Evolutionary conservation across 2,113 vertebrate genomes (phyloP).

Genomic region (Gulo gulo): DNA sequence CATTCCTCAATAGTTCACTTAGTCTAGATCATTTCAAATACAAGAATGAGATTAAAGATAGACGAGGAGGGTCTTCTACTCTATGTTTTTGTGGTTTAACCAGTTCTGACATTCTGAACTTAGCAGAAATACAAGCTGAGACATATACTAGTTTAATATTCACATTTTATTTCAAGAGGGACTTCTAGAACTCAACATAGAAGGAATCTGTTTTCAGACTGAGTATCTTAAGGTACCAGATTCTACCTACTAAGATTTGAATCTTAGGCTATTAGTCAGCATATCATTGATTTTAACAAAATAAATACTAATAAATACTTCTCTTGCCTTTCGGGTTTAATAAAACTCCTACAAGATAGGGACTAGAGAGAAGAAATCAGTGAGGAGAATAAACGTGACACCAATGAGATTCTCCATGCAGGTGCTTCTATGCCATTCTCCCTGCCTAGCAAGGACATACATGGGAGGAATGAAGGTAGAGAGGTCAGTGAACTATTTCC

Average conservation of each 20-base stretch:
- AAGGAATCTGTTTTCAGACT: background rate
- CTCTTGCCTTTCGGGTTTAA: background rate
- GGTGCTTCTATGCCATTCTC: background rate
- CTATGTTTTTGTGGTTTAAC: background rate
- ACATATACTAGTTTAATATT: background rate
- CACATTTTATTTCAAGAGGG: background rate
- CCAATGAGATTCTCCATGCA: background rate
- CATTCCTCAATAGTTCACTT: background rate
- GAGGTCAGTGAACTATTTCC: background rate
- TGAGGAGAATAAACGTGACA: background rate
- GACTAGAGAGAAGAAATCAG: background rate
- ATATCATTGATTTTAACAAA: background rate
- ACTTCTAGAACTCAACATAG: background rate
- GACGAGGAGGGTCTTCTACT: rapidly evolving
- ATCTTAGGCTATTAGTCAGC: background rate
- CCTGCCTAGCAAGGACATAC: background rate
- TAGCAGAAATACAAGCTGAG: background rate
- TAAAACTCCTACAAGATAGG: background rate
- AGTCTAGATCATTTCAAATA: background rate
- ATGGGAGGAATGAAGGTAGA: background rate
- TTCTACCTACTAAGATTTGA: background rate
- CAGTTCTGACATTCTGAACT: background rate
- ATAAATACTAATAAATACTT: background rate
- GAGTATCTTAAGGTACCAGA: background rate
- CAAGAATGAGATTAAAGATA: background rate